Evolutionary conservation across 2,797 vertebrate species (phyloP).

Genomic region (Margarornis squamiger): DNA sequence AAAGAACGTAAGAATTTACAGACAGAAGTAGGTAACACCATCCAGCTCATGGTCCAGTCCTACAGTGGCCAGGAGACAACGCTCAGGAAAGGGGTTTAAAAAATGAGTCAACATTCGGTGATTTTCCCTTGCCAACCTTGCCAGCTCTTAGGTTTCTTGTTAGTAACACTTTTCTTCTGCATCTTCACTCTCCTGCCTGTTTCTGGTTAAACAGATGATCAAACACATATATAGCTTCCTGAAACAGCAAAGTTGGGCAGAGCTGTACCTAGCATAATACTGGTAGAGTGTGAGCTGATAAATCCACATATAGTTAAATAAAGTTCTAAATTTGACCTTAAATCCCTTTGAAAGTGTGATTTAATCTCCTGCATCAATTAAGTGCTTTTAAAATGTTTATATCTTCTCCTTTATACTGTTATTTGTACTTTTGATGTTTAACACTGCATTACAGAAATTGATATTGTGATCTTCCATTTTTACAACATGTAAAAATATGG

Average conservation of each 20-base stretch:
- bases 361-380: not conserved
- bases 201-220: not conserved
- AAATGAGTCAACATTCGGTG: not conserved
- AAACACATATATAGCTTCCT: not conserved
- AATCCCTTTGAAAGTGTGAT: not conserved
- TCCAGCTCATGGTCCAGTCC: not conserved
- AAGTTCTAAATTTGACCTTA: not conserved
- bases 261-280: not conserved
- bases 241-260: not conserved
- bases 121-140: not conserved
- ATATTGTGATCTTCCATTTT: not conserved
- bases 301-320: not conserved
- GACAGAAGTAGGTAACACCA: not conserved
- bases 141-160: not conserved
- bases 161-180: not conserved
- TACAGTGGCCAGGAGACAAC: not conserved
- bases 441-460: not conserved
- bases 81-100: not conserved
- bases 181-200: not conserved
- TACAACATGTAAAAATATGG: not conserved
- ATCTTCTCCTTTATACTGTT: not conserved
- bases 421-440: not conserved
- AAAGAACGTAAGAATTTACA: not conserved
- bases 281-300: not conserved
- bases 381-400: not conserved